Percentiles rank a stretch among this genome's conserved stretches.
Conservation (phyloP, 1,140 invertebrate genomes). For the Megalopta genalis region DNA sequence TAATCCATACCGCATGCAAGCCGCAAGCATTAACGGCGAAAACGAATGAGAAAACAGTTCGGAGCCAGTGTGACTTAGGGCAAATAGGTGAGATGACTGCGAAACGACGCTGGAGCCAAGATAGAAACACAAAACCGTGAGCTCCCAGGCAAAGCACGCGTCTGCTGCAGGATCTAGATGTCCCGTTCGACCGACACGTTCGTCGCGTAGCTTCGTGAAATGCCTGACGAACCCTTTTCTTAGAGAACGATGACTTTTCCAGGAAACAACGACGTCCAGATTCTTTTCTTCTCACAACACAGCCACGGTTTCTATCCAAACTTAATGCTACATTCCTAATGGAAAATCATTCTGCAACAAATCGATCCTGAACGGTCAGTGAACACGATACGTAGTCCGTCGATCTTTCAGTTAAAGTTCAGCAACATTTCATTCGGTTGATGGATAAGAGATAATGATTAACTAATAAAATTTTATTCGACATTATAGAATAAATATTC, state of each 20-base stretch:
- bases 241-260: conserved; percentile 10
- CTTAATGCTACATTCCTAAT: too few species aligned
- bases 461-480: too few species aligned
- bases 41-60: conserved; percentile 12
- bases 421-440: too few species aligned
- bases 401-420: too few species aligned
- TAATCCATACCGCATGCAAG: conserved; percentile 47
- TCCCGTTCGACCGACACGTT: conserved; percentile 58
- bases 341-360: too few species aligned
- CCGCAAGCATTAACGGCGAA: conserved; percentile 34
- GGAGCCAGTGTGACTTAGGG: conserved; percentile 36
- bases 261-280: background rate
- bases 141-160: conserved; percentile 68
- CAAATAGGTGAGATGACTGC: conserved; percentile 52
- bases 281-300: background rate
- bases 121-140: conserved; percentile 26
- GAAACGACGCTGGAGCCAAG: conserved; percentile 34
- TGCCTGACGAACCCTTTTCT: conserved; percentile 50
- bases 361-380: too few species aligned
- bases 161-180: conserved; percentile 71
- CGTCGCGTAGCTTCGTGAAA: conserved; percentile 72
- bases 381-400: too few species aligned
- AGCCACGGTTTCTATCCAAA: background rate
- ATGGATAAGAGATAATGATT: too few species aligned
- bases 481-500: too few species aligned